Conservation (phyloP, 2,797 vertebrate species). For the Mycteria americana region DNA sequence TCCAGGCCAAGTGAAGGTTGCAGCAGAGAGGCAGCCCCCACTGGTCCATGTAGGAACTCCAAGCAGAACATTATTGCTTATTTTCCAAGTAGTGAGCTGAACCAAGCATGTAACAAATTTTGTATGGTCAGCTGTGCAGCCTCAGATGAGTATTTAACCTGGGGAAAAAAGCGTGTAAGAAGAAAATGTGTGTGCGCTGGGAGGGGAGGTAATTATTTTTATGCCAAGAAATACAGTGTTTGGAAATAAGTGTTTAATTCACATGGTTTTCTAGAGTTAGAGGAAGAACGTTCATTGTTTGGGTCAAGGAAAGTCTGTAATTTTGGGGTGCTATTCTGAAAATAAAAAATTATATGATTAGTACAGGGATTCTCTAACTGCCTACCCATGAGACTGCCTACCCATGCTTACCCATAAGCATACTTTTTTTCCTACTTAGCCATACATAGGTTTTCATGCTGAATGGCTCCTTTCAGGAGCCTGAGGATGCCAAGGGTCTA, state of each 20-base stretch:
- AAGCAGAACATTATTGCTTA: neutral
- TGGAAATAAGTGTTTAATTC: neutral
- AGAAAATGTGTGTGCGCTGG: neutral
- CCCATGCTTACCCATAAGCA: neutral
- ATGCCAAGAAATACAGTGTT: neutral
- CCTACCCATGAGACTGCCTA: neutral
- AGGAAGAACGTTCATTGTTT: neutral
- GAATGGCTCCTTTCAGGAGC: neutral
- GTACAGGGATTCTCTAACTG: neutral
- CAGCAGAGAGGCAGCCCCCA: neutral
- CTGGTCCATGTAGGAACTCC: neutral
- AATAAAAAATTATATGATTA: neutral
- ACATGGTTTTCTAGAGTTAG: neutral
- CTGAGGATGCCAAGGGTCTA: neutral
- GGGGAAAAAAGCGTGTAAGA: accelerated
- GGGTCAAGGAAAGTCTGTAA: neutral
- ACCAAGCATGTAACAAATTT: neutral
- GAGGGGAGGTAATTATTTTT: neutral
- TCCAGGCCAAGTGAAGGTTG: neutral
- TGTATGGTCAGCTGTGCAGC: neutral
- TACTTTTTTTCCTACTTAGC: neutral
- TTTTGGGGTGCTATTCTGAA: neutral
- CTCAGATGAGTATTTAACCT: neutral
- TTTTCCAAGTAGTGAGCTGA: neutral
- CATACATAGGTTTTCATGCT: neutral